Base-by-base conservation (phyloP, 2,113 vertebrate genomes). In the Greenwoodochromis staneri region DNA sequence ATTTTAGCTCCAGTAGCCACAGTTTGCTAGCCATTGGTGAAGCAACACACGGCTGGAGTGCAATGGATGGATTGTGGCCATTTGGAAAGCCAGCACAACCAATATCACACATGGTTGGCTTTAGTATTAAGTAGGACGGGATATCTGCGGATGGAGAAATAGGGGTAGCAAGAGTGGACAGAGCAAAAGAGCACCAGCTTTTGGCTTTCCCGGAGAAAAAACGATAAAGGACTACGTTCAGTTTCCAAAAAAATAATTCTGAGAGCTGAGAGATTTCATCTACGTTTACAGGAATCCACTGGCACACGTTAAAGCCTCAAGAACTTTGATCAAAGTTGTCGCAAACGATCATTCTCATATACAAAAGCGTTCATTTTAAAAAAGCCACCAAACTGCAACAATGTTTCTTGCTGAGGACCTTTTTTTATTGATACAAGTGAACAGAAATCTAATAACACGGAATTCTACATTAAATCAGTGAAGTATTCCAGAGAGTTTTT, bases 41-140 rank as follows among this genome's bases (percentile, higher is more conserved):
- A 85, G 88, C 66, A 88, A 83, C 88, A 57, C 81, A 38, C 66
- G 38, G 49, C 55, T 83, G n/a, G 59, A 91, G 82, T 85, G 88
- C 80, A 85, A 71, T 82, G 82, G 86, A 91, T 90, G 89, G 86
- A 91, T 87, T 17, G 83, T 76, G 69, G 87, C 80, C 76, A 90
- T 69, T 69, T 88, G 91, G 84, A 86, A 86, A 89, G 81, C 80
- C 88, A 51, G 91, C 82, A 87, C 90, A 94, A 86, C 88, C 93
- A 95, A 94, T 95, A 92, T 94, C 91, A 93, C 93, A 94, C 92
- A 90, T 94, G 93, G 88, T 83, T 94, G 93, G 55, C 81, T 91
- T 85, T 81, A 89, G 91, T 80, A 94, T 94, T 92, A 95, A 92
- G 88, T 83, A 86, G 89, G 91, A 92, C 85, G 87, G 92, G 82